Evolutionary conservation across 1,140 invertebrate species (phyloP).

Genomic region (Mycetomoellerius zeteki): DNA sequence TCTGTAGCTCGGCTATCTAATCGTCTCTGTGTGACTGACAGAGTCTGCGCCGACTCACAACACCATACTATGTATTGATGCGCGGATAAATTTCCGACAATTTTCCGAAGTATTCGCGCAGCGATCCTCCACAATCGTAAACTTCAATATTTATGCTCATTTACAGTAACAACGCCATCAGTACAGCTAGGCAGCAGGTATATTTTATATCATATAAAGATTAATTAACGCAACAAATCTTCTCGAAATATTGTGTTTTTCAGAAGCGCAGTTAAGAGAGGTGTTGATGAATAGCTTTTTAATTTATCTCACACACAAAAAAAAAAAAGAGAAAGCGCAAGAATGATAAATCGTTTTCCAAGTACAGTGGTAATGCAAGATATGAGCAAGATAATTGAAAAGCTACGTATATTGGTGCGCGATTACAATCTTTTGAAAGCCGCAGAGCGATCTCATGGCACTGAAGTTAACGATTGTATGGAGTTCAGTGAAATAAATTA

Average conservation of each 20-base stretch:
- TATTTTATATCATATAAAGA: neutral
- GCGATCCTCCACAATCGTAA: neutral
- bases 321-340: slow-evolving; percentile 29
- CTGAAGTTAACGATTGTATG: neutral
- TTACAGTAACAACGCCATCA: neutral
- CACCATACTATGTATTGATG: neutral
- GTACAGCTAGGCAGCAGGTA: neutral
- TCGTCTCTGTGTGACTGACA: slow-evolving; percentile 63
- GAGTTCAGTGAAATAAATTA: slow-evolving; percentile 9
- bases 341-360: slow-evolving; percentile 43
- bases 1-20: slow-evolving; percentile 67
- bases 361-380: slow-evolving; percentile 1
- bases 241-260: slow-evolving; percentile 32
- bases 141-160: neutral
- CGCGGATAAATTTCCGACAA: slow-evolving; percentile 59
- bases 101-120: slow-evolving; percentile 43
- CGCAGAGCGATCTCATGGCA: neutral
- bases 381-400: slow-evolving; percentile 26
- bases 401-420: neutral
- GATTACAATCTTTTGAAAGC: neutral
- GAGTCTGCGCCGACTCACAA: slow-evolving; percentile 46
- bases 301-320: neutral
- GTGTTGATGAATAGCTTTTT: slow-evolving; percentile 17
- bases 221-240: slow-evolving; percentile 35
- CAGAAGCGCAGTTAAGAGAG: neutral